Base-by-base conservation (phyloP, 2,888 invertebrate genomes). In the Tinea pellionella region DNA sequence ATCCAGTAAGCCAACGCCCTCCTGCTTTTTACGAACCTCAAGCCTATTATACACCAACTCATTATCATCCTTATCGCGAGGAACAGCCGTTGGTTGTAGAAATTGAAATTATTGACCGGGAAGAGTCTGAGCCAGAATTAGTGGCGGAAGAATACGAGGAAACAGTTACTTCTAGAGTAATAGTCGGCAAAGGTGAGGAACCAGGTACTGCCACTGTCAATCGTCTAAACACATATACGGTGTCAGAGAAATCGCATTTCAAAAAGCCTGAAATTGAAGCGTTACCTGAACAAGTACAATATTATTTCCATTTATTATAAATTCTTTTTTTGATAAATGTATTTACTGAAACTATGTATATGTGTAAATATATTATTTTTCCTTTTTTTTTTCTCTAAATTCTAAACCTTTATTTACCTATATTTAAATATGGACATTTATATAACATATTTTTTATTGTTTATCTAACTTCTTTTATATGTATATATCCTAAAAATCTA, bases 211-310 rank as follows among this genome's bases (percentile, higher is more conserved):
- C 81, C 0, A 78, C 80, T 7, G 80, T 87, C 0, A 82, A 83
- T 62, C 86, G 86, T 59, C 75, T 86, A 0, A 87, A 75, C 69
- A 81, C 79, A 0, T 86, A 86, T 64, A 82, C 84, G 0, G 63
- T 86, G 2, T 74, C 78, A 1, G 87, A 86, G 58, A 85, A 84
- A 61, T 72, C 84, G 0, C 80, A 83, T 62, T 86, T 79, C 61
- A 80, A 68, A 65, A 75, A 74, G 0, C 85, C 86, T 0, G 73
- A 80, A 61, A 74, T 82, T 37, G 78, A 81, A 61, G 72, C 68
- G 30, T 64, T 87, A 30, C 86, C 87, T 1, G 76, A 86, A 63
- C 86, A 87, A 64, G 74, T 83, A 75, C 85, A 86, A 60, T 87
- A 87, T 63, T 75, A 73, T 58, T 86, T 85, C 65, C 75, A 75